phyloP scores from a whole-genome alignment of 2,888 invertebrate genomes.

The Campoplex capitator region DNA sequence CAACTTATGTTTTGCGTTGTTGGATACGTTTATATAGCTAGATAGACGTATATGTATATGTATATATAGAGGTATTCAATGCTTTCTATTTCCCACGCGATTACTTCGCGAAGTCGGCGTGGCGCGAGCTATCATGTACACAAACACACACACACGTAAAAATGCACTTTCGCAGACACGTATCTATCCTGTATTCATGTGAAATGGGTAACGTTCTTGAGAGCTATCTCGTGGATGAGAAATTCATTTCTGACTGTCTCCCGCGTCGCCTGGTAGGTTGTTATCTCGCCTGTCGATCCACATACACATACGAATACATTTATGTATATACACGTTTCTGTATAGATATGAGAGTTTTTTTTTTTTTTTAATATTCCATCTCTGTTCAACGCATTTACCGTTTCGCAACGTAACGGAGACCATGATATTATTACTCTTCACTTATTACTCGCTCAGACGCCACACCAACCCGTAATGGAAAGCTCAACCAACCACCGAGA shows the following conservation, averaged over 20 bases:
- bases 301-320: slow-evolving; percentile 13
- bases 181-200: background rate
- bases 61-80: slow-evolving; percentile 61
- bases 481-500: slow-evolving; percentile 1
- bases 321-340: background rate
- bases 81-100: slow-evolving; percentile 81
- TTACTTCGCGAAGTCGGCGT: slow-evolving; percentile 66
- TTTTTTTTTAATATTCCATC: slow-evolving; percentile 44
- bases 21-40: background rate
- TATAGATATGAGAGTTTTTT: background rate
- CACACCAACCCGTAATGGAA: slow-evolving; percentile 25
- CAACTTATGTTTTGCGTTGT: slow-evolving; percentile 35
- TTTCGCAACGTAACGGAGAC: slow-evolving; percentile 55
- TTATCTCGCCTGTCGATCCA: slow-evolving; percentile 73
- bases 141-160: background rate
- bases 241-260: slow-evolving; percentile 78
- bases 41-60: background rate
- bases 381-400: slow-evolving; percentile 56
- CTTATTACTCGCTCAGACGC: slow-evolving; percentile 35
- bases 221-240: slow-evolving; percentile 75
- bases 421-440: slow-evolving; percentile 52
- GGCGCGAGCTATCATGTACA: slow-evolving; percentile 51
- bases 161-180: background rate
- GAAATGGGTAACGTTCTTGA: slow-evolving; percentile 61
- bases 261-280: slow-evolving; percentile 73